Base-by-base conservation (phyloP, 2,888 invertebrate species). In the Sericinus montela region DNA sequence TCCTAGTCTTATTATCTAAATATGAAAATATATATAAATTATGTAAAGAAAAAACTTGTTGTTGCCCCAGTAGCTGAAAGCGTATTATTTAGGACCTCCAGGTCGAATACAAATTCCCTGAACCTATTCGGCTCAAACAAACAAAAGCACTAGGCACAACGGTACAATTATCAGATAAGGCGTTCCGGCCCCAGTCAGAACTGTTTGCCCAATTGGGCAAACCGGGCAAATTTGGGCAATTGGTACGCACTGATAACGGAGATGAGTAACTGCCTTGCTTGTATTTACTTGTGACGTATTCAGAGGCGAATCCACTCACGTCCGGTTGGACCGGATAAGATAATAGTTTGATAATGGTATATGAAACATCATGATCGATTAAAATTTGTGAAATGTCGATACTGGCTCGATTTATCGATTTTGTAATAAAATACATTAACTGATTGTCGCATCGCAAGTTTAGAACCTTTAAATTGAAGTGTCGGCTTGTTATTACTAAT, bases 141-240 rank as follows among this genome's bases (percentile, higher is more conserved):
- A 50, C 50, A 50, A 50, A 45, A 50, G 23, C 23, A 40, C 44
- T 29, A 38, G 11, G 43, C 16, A 8, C 41, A 50, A 50, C 50
- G 45, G 45, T 50, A 45, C 40, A 10, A 35, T 50, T 80, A 78
- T 77, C 78, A 58, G 57, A 58, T 62, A 62, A 58, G 40, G 38
- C 50, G 54, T 77, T 80, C 79, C 78, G 80, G 75, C 60, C 73
- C 63, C 63, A 73, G n/a, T n/a, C n/a, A 73, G 74, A 64, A 59
- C 30, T 59, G 41, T 65, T 59, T 55, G 56, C 52, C 57, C 56
- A 58, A 69, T 72, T 67, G 71, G 69, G 71, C 67, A 67, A 71
- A 72, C 53, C 11, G 48, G 57, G 59, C 61, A 62, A 65, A 64
- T 73, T 75, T 69, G 76, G 78, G 69, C 68, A 70, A 73, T 65